A percentile compares a stretch with the other conserved stretches of the same genome.
These are phyloP conservation scores for Sylvilagus bachmani DNA, from an alignment of 2,113 vertebrate genomes.

Conservation along the genomic window DNA sequence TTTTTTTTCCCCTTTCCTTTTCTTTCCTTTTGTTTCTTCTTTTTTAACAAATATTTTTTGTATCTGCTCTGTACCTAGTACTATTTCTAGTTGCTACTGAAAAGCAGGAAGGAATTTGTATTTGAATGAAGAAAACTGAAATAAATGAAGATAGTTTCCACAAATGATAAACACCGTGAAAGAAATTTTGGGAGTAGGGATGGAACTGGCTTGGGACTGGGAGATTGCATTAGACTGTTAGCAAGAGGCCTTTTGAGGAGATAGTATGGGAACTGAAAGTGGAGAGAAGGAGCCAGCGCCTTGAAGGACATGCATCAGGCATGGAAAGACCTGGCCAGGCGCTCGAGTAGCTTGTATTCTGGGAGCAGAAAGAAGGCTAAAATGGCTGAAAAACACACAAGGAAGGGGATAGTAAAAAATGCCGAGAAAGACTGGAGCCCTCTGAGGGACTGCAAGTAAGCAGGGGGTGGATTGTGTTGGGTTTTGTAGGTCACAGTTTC, in stretches of 20 bases:
- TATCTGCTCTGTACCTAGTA: neutral
- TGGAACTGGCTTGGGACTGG: neutral
- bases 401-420: neutral
- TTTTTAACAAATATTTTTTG: slow-evolving; percentile 15
- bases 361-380: neutral
- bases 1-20: neutral
- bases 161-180: neutral
- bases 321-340: neutral
- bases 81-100: neutral
- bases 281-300: neutral
- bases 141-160: slow-evolving; percentile 39
- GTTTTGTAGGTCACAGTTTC: neutral
- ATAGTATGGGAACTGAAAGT: neutral
- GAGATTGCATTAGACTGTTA: neutral
- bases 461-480: neutral
- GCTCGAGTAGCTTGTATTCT: neutral
- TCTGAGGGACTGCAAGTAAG: neutral
- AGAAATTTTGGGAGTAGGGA: neutral
- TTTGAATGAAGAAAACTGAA: slow-evolving; percentile 27
- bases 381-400: neutral
- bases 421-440: neutral
- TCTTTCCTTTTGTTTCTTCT: neutral
- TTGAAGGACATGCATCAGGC: neutral
- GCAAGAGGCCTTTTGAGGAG: neutral
- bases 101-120: slow-evolving; percentile 9